Percentiles rank a stretch among this genome's conserved stretches.
Conservation (phyloP, 2,888 invertebrate species). For the Acleris laterana region DNA sequence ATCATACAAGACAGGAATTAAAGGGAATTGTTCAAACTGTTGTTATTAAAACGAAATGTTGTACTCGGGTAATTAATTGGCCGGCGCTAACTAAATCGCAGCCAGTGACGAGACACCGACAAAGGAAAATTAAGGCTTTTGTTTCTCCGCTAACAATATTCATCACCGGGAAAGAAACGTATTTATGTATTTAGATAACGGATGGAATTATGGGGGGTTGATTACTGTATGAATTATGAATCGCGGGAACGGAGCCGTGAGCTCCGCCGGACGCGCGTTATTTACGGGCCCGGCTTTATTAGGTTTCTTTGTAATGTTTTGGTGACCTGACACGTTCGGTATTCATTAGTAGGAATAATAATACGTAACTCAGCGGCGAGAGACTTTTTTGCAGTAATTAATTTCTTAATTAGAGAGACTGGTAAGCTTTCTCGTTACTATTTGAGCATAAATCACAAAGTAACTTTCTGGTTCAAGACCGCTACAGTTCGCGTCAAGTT, state of each 20-base stretch:
- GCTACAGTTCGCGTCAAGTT: too few species aligned
- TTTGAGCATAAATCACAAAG: too few species aligned
- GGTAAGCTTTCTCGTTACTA: too few species aligned
- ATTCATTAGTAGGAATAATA: conserved; percentile 22
- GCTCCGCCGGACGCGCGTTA: conserved; percentile 25
- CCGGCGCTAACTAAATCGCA: conserved; percentile 6
- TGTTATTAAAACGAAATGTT: conserved; percentile 1
- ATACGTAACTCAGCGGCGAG: neutral
- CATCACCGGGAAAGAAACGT: conserved; percentile 16
- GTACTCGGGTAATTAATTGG: conserved; percentile 13
- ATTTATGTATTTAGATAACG: conserved; percentile 19
- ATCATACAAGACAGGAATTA: too few species aligned
- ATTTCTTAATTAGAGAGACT: neutral
- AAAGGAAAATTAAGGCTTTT: conserved; percentile 19
- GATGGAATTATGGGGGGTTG: conserved; percentile 28
- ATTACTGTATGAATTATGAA: conserved; percentile 37
- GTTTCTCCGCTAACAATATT: conserved; percentile 15
- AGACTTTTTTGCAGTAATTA: neutral
- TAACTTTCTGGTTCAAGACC: too few species aligned
- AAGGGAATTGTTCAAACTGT: too few species aligned
- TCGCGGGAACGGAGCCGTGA: conserved; percentile 5
- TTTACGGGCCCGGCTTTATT: conserved; percentile 32
- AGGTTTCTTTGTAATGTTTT: conserved; percentile 25
- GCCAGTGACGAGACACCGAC: conserved; percentile 5
- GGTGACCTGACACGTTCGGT: conserved; percentile 26